Conservation (phyloP, 1,140 invertebrate species). For the Penaeus indicus region DNA sequence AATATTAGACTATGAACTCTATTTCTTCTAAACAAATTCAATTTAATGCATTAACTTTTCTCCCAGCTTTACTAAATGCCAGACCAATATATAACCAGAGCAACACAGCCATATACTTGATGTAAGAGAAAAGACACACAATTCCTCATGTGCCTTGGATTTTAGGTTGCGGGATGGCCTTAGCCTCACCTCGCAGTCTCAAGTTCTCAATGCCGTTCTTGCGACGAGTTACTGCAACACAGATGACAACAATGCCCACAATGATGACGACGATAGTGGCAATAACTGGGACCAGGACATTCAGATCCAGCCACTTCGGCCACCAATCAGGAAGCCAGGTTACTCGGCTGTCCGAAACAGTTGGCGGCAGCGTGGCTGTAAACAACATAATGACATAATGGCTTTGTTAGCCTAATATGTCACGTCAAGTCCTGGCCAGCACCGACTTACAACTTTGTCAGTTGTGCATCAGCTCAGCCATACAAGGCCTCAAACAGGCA, state of each 20-base stretch:
- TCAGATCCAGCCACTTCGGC: slow-evolving; percentile 87
- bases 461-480: neutral
- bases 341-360: slow-evolving; percentile 73
- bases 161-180: slow-evolving; percentile 47
- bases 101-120: neutral
- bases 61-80: too few relatives aligned
- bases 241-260: slow-evolving; percentile 89
- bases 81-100: too few relatives aligned
- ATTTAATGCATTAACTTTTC: too few relatives aligned
- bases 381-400: slow-evolving; percentile 73
- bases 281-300: slow-evolving; percentile 85
- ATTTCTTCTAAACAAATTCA: too few relatives aligned
- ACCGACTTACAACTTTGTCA: slow-evolving; percentile 24
- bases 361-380: slow-evolving; percentile 74
- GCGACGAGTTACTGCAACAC: slow-evolving; percentile 73
- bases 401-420: slow-evolving; percentile 65
- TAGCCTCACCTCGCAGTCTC: slow-evolving; percentile 65
- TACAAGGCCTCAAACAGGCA: too few relatives aligned
- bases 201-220: slow-evolving; percentile 65
- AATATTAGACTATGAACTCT: too few relatives aligned
- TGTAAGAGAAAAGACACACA: too few relatives aligned
- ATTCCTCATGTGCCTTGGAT: too few relatives aligned
- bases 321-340: slow-evolving; percentile 77
- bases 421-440: slow-evolving; percentile 23
- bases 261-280: slow-evolving; percentile 88